Conservation (phyloP, 2,888 invertebrate genomes). For the Gastracanthus pulcherrimus region DNA sequence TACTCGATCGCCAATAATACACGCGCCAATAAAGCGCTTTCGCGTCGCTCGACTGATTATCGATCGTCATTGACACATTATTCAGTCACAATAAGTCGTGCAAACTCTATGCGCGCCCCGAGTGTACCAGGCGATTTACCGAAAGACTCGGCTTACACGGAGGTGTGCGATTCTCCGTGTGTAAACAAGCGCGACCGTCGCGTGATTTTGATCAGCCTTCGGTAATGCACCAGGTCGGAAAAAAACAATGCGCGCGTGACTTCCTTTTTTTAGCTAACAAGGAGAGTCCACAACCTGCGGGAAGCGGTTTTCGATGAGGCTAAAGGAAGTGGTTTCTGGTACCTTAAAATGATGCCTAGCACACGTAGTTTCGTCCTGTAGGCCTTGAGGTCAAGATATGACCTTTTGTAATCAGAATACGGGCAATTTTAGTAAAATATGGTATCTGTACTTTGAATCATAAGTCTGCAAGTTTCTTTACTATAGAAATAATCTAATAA, state of each 20-base stretch:
- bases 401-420: too few relatives aligned
- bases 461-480: too few relatives aligned
- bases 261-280: too few relatives aligned
- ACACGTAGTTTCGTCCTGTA: too few relatives aligned
- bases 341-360: too few relatives aligned
- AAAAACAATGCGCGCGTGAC: not conserved
- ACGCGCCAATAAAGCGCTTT: not conserved
- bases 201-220: not conserved
- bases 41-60: not conserved
- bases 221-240: not conserved
- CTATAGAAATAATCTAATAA: too few relatives aligned
- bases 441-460: too few relatives aligned
- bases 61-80: slow-evolving; percentile 34
- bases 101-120: not conserved
- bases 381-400: too few relatives aligned
- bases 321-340: not conserved
- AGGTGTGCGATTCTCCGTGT: not conserved
- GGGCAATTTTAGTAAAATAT: too few relatives aligned
- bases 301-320: too few relatives aligned
- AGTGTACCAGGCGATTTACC: not conserved
- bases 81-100: slow-evolving; percentile 6
- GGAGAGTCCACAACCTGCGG: too few relatives aligned
- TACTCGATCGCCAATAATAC: not conserved
- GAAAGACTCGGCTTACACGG: not conserved
- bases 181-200: not conserved